phyloP scores from a whole-genome alignment of 2,113 vertebrate genomes.

The Halcyon senegalensis region DNA sequence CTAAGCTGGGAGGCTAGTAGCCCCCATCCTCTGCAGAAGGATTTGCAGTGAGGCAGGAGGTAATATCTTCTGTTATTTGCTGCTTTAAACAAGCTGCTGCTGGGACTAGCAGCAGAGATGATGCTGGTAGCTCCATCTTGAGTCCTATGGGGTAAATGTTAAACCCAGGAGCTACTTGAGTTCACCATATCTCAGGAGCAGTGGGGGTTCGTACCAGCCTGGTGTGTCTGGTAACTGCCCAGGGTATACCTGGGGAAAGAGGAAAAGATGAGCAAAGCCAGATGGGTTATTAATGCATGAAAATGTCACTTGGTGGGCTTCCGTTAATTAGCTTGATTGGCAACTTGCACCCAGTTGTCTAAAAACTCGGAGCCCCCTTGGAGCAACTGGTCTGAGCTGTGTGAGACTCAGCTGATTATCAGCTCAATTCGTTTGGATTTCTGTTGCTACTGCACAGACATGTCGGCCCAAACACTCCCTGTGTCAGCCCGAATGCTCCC shows the following conservation, averaged over 20 bases:
- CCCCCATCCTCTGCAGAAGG: background rate
- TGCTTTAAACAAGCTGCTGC: background rate
- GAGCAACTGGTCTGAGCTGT: background rate
- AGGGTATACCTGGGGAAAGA: background rate
- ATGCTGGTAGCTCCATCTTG: background rate
- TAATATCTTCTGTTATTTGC: background rate
- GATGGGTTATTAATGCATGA: background rate
- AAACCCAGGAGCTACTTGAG: background rate
- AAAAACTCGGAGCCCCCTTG: background rate
- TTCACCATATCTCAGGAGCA: background rate
- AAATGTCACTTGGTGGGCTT: background rate
- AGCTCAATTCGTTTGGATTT: background rate
- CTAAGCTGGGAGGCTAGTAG: background rate
- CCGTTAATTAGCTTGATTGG: background rate
- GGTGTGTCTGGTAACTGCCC: background rate
- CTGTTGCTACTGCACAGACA: background rate
- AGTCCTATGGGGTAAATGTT: accelerated
- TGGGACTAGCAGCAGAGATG: background rate
- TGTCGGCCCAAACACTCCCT: no score
- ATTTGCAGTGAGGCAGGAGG: background rate
- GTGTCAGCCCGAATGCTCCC: no score
- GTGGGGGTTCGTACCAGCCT: background rate
- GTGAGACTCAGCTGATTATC: background rate
- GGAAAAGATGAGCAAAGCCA: background rate
- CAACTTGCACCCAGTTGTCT: background rate